phyloP scores from a whole-genome alignment of 2,113 vertebrate species.

The Anguilla rostrata region DNA sequence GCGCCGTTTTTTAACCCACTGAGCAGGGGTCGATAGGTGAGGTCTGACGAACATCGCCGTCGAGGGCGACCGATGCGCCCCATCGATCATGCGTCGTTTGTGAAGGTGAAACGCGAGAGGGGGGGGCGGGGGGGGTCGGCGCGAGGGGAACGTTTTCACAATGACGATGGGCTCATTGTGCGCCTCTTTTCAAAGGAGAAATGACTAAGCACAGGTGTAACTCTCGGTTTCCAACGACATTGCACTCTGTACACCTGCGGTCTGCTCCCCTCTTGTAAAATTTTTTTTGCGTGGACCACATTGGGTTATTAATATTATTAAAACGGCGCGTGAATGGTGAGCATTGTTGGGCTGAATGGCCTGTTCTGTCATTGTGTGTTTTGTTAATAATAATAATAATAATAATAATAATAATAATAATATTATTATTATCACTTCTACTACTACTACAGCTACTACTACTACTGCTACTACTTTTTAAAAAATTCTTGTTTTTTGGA shows the following conservation, averaged over 20 bases:
- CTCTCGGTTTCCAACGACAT: not conserved
- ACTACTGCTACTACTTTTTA: no score
- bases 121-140: not conserved
- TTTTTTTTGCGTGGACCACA: not conserved
- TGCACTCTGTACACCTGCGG: not conserved
- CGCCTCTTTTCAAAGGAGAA: not conserved
- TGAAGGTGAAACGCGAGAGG: slow-evolving; percentile 31
- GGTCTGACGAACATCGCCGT: not conserved
- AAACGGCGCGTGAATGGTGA: no score
- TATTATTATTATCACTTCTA: no score
- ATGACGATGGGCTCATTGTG: not conserved
- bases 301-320: not conserved
- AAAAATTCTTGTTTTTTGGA: not conserved
- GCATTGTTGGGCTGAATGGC: no score
- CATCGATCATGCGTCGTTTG: slow-evolving; percentile 32
- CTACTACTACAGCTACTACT: no score
- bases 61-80: not conserved
- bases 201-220: not conserved
- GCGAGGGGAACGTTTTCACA: not conserved
- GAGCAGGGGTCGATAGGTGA: not conserved
- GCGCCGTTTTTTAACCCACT: not conserved
- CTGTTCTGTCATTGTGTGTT: no score
- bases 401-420: no score
- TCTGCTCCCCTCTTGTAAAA: not conserved
- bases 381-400: no score